Percentiles rank a stretch among this genome's conserved stretches.
These are phyloP conservation scores for Enteromius unitaeniatus DNA, from an alignment of 2,797 vertebrate species.

Conservation along the genomic window DNA sequence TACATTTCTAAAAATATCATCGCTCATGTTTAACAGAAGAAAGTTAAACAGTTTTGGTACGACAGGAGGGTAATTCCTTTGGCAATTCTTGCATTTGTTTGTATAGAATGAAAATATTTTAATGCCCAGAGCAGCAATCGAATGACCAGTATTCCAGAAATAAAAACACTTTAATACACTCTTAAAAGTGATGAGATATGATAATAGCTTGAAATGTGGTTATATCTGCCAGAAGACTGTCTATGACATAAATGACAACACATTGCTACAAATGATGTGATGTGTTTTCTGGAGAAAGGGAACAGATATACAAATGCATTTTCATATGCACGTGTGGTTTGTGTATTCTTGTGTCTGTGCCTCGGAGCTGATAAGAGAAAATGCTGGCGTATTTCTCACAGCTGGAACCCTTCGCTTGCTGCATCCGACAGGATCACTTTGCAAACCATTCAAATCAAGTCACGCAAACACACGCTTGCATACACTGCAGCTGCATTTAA, in stretches of 20 bases:
- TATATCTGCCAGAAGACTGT: neutral
- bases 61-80: neutral
- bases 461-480: constrained; percentile 3
- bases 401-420: constrained; percentile 30
- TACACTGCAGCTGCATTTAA: constrained; percentile 46
- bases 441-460: constrained; percentile 37
- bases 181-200: neutral
- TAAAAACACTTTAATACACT: neutral
- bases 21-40: neutral
- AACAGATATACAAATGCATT: constrained; percentile 9
- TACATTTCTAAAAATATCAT: neutral
- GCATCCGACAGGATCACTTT: constrained; percentile 32
- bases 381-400: constrained; percentile 55
- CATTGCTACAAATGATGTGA: neutral
- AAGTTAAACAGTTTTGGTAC: too few relatives aligned
- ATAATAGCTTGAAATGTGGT: neutral
- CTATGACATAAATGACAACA: neutral
- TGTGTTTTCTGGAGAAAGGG: constrained; percentile 3
- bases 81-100: neutral
- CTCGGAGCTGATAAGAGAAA: constrained; percentile 53
- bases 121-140: neutral
- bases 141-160: neutral
- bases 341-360: constrained; percentile 8
- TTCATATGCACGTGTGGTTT: neutral
- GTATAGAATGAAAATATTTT: neutral